These are phyloP conservation scores for Noctua fimbriata DNA, from an alignment of 2,888 invertebrate genomes.

Conservation along the genomic window DNA sequence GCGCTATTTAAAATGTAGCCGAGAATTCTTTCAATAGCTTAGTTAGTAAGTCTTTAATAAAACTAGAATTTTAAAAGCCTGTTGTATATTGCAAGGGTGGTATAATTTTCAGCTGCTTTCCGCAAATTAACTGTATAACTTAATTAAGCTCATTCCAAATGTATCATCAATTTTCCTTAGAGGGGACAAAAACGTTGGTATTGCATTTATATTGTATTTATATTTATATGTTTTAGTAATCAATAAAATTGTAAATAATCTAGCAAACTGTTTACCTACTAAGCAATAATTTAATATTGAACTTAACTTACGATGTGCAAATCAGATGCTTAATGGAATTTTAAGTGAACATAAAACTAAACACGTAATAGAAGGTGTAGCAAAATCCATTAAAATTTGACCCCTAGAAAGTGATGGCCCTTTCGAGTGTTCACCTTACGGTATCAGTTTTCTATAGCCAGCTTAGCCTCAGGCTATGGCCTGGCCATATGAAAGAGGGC, in stretches of 20 bases:
- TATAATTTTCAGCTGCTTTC: constrained; percentile 58
- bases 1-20: constrained; percentile 42
- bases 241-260: background rate
- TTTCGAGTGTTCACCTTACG: constrained; percentile 17
- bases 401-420: constrained; percentile 54
- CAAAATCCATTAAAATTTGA: constrained; percentile 59
- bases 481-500: constrained; percentile 48
- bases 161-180: background rate
- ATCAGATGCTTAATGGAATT: constrained; percentile 5
- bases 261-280: background rate
- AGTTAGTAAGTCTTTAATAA: constrained; percentile 45
- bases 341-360: constrained; percentile 24
- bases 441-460: constrained; percentile 60
- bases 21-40: constrained; percentile 49
- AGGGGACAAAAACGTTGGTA: background rate
- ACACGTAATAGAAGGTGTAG: constrained; percentile 23
- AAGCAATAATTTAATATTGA: background rate
- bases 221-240: background rate
- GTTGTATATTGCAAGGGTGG: constrained; percentile 34
- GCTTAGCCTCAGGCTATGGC: constrained; percentile 47
- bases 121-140: constrained; percentile 39
- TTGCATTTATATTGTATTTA: too few species aligned
- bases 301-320: background rate
- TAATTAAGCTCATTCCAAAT: constrained; percentile 14
- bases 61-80: constrained; percentile 56